Evolutionary conservation across 2,888 invertebrate species (phyloP).

Genomic region (Thymelicus sylvestris): DNA sequence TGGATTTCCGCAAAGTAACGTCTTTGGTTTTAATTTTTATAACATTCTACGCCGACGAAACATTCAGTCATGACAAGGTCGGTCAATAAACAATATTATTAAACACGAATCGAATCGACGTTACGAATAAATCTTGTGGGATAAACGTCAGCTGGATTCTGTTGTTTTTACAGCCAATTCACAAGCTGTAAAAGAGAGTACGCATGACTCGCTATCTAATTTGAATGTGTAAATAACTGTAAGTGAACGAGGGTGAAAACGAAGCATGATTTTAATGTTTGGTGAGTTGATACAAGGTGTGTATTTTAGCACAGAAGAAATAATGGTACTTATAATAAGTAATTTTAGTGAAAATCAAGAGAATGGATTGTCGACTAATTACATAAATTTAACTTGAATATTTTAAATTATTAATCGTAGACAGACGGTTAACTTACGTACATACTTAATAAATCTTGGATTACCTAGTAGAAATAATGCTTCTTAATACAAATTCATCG

Average conservation of each 20-base stretch:
- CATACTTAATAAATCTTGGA: too few relatives aligned
- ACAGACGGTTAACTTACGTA: background rate
- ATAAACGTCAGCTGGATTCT: slow-evolving; percentile 60
- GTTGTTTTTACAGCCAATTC: slow-evolving; percentile 55
- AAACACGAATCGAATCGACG: slow-evolving; percentile 22
- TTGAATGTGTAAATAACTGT: background rate
- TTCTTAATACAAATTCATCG: too few relatives aligned
- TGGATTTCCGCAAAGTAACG: too few relatives aligned
- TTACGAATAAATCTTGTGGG: slow-evolving; percentile 49
- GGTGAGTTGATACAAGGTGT: too few relatives aligned
- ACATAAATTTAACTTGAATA: background rate
- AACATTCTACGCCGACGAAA: too few relatives aligned
- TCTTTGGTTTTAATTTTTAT: too few relatives aligned
- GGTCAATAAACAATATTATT: slow-evolving; percentile 22
- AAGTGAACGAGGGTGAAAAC: too few relatives aligned
- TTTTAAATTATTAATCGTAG: background rate
- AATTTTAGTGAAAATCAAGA: too few relatives aligned
- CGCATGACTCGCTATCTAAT: slow-evolving; percentile 30
- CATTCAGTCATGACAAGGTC: background rate
- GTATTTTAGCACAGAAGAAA: too few relatives aligned
- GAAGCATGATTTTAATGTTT: too few relatives aligned
- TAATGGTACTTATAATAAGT: too few relatives aligned
- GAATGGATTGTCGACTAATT: background rate
- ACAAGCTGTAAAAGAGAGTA: slow-evolving; percentile 40
- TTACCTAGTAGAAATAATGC: too few relatives aligned